These are phyloP conservation scores for Muricea muricata DNA, from an alignment of 92 coral and sea anemone genomes.

Conservation along the genomic window DNA sequence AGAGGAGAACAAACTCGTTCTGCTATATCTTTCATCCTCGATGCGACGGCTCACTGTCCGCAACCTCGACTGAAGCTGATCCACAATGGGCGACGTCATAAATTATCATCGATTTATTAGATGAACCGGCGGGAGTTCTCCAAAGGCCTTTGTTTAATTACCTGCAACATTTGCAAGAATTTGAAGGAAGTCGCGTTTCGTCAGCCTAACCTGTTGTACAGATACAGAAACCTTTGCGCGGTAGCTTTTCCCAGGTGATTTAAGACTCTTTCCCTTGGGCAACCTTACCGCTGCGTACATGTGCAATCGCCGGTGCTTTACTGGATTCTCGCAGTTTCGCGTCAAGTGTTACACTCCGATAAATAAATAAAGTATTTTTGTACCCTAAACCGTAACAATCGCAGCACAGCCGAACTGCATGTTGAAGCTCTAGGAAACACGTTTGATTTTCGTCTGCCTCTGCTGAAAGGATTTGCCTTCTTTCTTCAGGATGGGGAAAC, in stretches of 20 bases:
- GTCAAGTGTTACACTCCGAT: background rate
- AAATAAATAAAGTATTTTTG: background rate
- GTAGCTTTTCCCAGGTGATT: background rate
- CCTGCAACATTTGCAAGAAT: conserved; percentile 17
- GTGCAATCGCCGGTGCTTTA: background rate
- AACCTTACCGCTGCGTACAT: background rate
- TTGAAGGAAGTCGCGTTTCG: conserved; percentile 11
- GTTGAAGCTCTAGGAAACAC: background rate
- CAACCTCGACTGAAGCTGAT: background rate
- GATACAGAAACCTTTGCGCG: background rate
- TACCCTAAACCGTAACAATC: background rate
- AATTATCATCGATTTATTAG: background rate
- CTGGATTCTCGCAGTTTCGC: background rate
- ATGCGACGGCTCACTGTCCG: too few relatives aligned
- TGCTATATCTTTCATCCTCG: too few relatives aligned
- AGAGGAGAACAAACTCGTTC: too few relatives aligned
- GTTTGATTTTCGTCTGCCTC: background rate
- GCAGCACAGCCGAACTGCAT: background rate
- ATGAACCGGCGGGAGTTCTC: conserved; percentile 2
- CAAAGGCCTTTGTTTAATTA: background rate
- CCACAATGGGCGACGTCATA: background rate
- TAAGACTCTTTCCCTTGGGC: background rate
- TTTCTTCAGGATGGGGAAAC: conserved; percentile 85
- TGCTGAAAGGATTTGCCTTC: background rate
- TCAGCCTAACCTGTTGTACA: background rate